Percentiles rank a stretch among this genome's conserved stretches.
These are phyloP conservation scores for Scrobipalpa atriplicella DNA, from an alignment of 2,888 invertebrate species.

Conservation along the genomic window DNA sequence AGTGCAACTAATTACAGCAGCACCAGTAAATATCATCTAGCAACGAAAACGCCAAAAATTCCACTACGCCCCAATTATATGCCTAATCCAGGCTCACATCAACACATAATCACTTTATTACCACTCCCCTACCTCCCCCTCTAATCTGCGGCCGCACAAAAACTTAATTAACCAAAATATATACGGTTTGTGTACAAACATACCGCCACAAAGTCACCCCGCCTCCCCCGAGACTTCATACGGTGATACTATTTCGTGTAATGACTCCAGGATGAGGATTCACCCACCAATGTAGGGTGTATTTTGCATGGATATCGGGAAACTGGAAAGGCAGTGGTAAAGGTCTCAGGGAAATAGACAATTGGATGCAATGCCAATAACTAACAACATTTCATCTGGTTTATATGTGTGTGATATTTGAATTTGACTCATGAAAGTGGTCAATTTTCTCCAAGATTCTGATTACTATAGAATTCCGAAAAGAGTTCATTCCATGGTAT, in stretches of 20 bases:
- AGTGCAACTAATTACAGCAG: background rate
- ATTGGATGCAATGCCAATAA: too few relatives aligned
- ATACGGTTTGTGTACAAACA: conserved; percentile 74
- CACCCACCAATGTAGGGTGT: conserved; percentile 64
- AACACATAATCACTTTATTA: conserved; percentile 48
- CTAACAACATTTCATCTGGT: too few relatives aligned
- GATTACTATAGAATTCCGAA: too few relatives aligned
- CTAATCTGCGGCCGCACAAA: conserved; percentile 72
- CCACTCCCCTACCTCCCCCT: conserved; percentile 56
- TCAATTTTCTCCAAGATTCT: too few relatives aligned
- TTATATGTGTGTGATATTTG: too few relatives aligned
- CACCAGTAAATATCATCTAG: background rate
- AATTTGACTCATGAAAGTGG: too few relatives aligned
- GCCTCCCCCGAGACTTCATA: conserved; percentile 71
- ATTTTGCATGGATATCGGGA: conserved; percentile 37
- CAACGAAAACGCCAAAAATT: background rate
- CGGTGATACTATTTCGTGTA: conserved; percentile 82
- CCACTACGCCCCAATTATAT: conserved; percentile 16
- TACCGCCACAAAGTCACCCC: conserved; percentile 71
- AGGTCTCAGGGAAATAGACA: background rate
- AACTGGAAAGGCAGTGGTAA: conserved; percentile 44
- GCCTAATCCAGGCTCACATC: conserved; percentile 29
- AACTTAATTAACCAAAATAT: conserved; percentile 82
- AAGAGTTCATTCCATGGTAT: too few relatives aligned
- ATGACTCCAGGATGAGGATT: conserved; percentile 81